Conservation (phyloP, 2,113 vertebrate genomes). For the Oryzias melastigma region DNA sequence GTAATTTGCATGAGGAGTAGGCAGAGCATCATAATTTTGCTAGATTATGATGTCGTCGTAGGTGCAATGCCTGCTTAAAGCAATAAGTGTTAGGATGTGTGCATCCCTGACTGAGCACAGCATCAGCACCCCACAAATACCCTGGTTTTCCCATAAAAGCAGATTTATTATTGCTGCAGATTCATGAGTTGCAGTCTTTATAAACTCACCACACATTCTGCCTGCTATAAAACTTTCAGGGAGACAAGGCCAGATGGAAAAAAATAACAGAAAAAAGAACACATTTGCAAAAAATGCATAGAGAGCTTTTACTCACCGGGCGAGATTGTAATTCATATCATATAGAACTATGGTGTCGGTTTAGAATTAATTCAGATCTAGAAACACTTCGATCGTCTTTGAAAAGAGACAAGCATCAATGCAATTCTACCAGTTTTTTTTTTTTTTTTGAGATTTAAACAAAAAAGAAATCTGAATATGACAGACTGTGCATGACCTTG, state of each 20-base stretch:
- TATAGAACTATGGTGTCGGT: conserved; percentile 10
- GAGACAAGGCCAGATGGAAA: background rate
- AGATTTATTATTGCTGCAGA: conserved; percentile 49
- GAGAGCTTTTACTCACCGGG: background rate
- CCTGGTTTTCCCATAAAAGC: conserved; percentile 40
- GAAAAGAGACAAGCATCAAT: too few species aligned
- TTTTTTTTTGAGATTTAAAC: too few species aligned
- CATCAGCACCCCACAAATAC: conserved; percentile 61
- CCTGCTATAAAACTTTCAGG: conserved; percentile 11
- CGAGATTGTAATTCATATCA: conserved; percentile 14
- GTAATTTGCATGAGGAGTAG: background rate
- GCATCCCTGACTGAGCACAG: conserved; percentile 10
- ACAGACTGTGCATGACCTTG: too few species aligned
- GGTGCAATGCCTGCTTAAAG: conserved; percentile 1
- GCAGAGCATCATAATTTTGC: conserved; percentile 2
- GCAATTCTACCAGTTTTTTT: too few species aligned
- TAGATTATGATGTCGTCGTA: conserved; percentile 1
- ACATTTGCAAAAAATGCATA: background rate
- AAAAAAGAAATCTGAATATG: too few species aligned
- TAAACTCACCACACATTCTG: conserved; percentile 17
- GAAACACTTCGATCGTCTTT: too few species aligned
- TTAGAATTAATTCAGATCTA: background rate
- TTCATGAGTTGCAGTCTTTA: conserved; percentile 46
- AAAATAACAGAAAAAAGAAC: background rate
- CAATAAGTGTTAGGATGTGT: conserved; percentile 1